Percentiles rank a stretch among this genome's conserved stretches.
Conservation (phyloP, 2,888 invertebrate species). For the Aphrophora alni region DNA sequence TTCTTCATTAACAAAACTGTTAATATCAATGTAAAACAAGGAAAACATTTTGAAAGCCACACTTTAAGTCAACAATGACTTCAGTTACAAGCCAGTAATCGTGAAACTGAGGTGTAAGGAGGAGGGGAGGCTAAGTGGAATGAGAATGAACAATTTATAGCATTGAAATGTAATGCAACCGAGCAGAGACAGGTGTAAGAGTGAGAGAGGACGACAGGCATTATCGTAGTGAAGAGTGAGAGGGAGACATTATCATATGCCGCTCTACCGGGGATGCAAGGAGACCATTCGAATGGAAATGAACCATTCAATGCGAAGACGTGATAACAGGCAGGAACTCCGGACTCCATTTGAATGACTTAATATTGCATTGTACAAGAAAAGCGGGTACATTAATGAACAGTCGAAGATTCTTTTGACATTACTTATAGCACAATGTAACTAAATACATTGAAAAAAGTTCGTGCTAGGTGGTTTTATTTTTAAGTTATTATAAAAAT, state of each 20-base stretch:
- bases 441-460: too few species aligned
- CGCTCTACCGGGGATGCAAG: not conserved
- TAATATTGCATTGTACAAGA: not conserved
- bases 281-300: constrained; percentile 31
- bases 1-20: too few species aligned
- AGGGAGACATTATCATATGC: constrained; percentile 14
- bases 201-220: not conserved
- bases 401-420: not conserved
- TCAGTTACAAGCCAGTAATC: too few species aligned
- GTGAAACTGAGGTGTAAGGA: not conserved
- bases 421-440: not conserved
- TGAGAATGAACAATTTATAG: not conserved
- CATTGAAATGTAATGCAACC: constrained; percentile 2
- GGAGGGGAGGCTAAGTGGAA: not conserved
- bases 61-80: too few species aligned
- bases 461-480: too few species aligned
- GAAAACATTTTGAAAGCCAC: too few species aligned
- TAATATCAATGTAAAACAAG: too few species aligned
- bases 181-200: not conserved
- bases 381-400: not conserved
- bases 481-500: too few species aligned
- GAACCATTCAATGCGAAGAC: constrained; percentile 23
- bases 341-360: not conserved
- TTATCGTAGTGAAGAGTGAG: constrained; percentile 16
- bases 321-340: not conserved